Evolutionary conservation across 2,113 vertebrate genomes (phyloP).

Genomic region (Triplophysa siluroides): DNA sequence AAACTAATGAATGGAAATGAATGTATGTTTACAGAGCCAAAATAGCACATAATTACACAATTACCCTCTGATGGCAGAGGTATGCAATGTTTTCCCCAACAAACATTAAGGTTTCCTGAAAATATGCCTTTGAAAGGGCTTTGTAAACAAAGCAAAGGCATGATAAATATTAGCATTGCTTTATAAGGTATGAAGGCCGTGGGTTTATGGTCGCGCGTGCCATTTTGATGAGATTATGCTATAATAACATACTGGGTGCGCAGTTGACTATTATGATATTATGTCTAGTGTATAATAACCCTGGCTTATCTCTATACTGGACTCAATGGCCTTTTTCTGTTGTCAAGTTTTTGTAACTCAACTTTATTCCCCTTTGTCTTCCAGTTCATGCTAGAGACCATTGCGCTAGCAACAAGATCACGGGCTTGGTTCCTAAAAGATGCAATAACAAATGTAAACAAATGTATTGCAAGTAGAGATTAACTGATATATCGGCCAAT

Average conservation of each 20-base stretch:
- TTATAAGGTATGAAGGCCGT: slow-evolving; percentile 57
- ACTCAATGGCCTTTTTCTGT: background rate
- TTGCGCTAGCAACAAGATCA: no score
- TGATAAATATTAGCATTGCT: slow-evolving; percentile 48
- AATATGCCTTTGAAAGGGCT: slow-evolving; percentile 71
- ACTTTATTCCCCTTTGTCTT: no score
- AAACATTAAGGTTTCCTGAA: slow-evolving; percentile 67
- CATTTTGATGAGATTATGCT: slow-evolving; percentile 26
- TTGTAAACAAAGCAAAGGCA: slow-evolving; percentile 72
- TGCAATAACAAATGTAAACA: no score
- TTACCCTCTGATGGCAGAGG: slow-evolving; percentile 71
- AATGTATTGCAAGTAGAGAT: no score
- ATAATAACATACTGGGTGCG: slow-evolving; percentile 5
- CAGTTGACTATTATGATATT: background rate
- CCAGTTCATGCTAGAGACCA: no score
- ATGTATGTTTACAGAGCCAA: slow-evolving; percentile 73
- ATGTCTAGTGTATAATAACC: background rate
- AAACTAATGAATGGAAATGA: slow-evolving; percentile 77
- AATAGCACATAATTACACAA: slow-evolving; percentile 77
- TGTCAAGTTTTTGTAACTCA: no score
- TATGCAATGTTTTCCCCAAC: slow-evolving; percentile 64
- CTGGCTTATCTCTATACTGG: background rate
- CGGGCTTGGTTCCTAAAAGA: no score
- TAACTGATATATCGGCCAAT: no score
- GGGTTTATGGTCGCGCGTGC: slow-evolving; percentile 35